A percentile compares a stretch with the other conserved stretches of the same genome.
These are phyloP conservation scores for Schrankia costaestrigalis DNA, from an alignment of 2,888 invertebrate species.

Conservation along the genomic window DNA sequence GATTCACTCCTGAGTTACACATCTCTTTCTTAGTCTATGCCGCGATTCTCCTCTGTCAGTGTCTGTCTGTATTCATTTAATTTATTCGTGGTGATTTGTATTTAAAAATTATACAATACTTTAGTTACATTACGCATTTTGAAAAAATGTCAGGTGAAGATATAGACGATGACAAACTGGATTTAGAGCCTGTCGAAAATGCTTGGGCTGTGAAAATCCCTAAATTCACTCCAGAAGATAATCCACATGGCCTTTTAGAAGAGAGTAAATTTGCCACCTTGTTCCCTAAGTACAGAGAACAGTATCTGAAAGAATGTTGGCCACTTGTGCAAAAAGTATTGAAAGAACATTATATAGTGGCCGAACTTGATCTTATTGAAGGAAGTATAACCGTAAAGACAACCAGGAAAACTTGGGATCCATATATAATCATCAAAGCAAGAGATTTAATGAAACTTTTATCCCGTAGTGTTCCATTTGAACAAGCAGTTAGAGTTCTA, in stretches of 20 bases:
- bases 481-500: slow-evolving; percentile 93
- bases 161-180: slow-evolving; percentile 45
- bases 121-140: too few species aligned
- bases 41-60: too few species aligned
- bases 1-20: too few species aligned
- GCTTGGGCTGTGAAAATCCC: slow-evolving; percentile 94
- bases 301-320: slow-evolving; percentile 97
- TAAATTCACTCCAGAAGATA: slow-evolving; percentile 92
- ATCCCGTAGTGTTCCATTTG: slow-evolving; percentile 97
- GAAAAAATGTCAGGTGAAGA: slow-evolving; percentile 40
- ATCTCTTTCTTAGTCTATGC: too few species aligned
- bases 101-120: too few species aligned
- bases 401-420: slow-evolving; percentile 98
- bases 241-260: slow-evolving; percentile 92
- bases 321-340: slow-evolving; percentile 94
- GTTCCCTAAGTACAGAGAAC: slow-evolving; percentile 98
- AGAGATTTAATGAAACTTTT: slow-evolving; percentile 97
- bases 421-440: slow-evolving; percentile 97
- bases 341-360: slow-evolving; percentile 88
- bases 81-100: not conserved
- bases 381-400: slow-evolving; percentile 97
- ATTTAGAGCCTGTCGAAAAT: slow-evolving; percentile 85
- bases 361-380: slow-evolving; percentile 95
- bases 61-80: too few species aligned
- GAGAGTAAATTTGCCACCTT: slow-evolving; percentile 98